Conservation (phyloP, 2,113 vertebrate species). For the Phylloscopus trochilus region DNA sequence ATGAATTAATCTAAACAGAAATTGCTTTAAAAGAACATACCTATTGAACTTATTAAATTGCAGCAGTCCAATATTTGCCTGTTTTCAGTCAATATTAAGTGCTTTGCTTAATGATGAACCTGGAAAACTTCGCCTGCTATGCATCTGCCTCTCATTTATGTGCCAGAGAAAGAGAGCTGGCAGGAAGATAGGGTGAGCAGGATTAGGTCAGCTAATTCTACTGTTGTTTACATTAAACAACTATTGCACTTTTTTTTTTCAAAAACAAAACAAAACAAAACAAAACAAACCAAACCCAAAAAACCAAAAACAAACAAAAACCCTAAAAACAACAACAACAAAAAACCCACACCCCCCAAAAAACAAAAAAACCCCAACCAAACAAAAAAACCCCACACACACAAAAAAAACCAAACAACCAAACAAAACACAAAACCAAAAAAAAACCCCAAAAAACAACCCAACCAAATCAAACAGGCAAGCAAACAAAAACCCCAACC, state of each 20-base stretch:
- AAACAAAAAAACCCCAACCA: not conserved
- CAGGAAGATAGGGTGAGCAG: not conserved
- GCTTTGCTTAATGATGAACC: slow-evolving; percentile 42
- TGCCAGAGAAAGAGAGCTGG: not conserved
- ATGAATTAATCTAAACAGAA: not conserved
- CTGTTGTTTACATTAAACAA: not conserved
- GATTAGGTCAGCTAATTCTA: not conserved
- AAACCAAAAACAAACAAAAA: not conserved
- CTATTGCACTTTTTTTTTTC: not conserved
- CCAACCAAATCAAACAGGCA: not conserved
- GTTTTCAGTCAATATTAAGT: slow-evolving; percentile 35
- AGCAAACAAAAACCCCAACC: not conserved
- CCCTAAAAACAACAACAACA: too few species aligned
- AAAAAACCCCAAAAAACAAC: too few species aligned
- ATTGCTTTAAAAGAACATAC: not conserved
- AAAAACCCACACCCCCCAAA: not conserved
- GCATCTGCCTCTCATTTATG: not conserved
- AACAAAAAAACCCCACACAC: too few species aligned
- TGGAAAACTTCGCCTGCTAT: not conserved
- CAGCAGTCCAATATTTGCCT: slow-evolving; percentile 11
- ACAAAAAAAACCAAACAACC: not conserved
- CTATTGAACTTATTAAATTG: not conserved
- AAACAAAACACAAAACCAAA: too few species aligned
- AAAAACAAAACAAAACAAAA: not conserved
- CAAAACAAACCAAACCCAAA: not conserved